Conservation (phyloP, 1,140 invertebrate genomes). For the Dendroctonus valens region DNA sequence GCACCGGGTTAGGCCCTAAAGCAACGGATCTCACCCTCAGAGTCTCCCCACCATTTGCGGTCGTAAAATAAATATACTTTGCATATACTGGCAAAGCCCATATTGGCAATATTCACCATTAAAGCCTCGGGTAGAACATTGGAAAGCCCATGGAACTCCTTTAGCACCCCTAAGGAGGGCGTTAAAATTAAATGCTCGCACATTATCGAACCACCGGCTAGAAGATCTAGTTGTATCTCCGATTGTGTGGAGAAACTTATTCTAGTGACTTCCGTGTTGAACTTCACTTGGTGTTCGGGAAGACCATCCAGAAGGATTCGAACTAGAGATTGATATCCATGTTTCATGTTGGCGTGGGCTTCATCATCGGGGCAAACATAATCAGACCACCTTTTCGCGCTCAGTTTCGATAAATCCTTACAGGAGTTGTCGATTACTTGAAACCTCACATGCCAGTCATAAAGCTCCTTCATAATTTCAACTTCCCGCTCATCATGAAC, state of each 20-base stretch:
- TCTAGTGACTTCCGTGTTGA: conserved; percentile 53
- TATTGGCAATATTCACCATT: conserved; percentile 52
- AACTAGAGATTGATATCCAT: conserved; percentile 58
- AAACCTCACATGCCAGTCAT: conserved; percentile 64
- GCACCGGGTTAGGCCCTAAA: not conserved
- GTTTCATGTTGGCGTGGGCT: conserved; percentile 59
- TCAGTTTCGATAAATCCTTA: conserved; percentile 54
- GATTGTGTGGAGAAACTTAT: conserved; percentile 44
- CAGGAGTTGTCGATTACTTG: conserved; percentile 68
- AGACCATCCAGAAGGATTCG: conserved; percentile 52
- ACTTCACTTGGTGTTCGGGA: conserved; percentile 48
- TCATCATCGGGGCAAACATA: conserved; percentile 55
- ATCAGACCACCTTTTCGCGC: conserved; percentile 60
- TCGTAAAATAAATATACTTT: conserved; percentile 72
- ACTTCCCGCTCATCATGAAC: conserved; percentile 44
- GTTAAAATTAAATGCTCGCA: conserved; percentile 63
- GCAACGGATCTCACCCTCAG: conserved; percentile 38
- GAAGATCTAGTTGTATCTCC: conserved; percentile 36
- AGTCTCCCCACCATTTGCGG: conserved; percentile 62
- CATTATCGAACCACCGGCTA: conserved; percentile 17
- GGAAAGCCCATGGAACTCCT: conserved; percentile 54
- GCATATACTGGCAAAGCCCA: conserved; percentile 69
- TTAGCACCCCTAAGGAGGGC: conserved; percentile 65
- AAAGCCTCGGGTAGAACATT: conserved; percentile 58
- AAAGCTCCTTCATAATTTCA: conserved; percentile 54